A percentile compares a stretch with the other conserved stretches of the same genome.
Evolutionary conservation across 1,140 invertebrate genomes (phyloP).

Genomic region (Drosophila melanogaster): Release_6_plus_ISO1_MT NT_037436.4:5383001-5383500

Average conservation of each 20-base stretch:
- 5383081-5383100: constrained; percentile 27
- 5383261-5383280: background rate
- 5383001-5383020: constrained; percentile 77
- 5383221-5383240: background rate
- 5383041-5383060: constrained; percentile 50
- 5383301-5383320: too few relatives aligned
- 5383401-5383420: constrained; percentile 6
- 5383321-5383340: background rate
- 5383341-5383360: too few relatives aligned
- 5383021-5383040: constrained; percentile 80
- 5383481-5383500: constrained; percentile 81
- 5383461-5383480: constrained; percentile 25
- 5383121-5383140: constrained; percentile 26
- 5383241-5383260: too few relatives aligned
- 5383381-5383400: background rate
- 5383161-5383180: constrained; percentile 78
- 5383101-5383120: constrained; percentile 36
- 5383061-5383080: constrained; percentile 66
- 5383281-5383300: too few relatives aligned
- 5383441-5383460: constrained; percentile 30
- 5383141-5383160: constrained; percentile 58
- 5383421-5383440: constrained; percentile 10
- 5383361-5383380: background rate
- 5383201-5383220: constrained; percentile 9
- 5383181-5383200: constrained; percentile 77